Evolutionary conservation across 1,140 invertebrate species (phyloP), one percentile per base, ranked within the genome.

Genomic region (Drosophila sturtevanti): DNA sequence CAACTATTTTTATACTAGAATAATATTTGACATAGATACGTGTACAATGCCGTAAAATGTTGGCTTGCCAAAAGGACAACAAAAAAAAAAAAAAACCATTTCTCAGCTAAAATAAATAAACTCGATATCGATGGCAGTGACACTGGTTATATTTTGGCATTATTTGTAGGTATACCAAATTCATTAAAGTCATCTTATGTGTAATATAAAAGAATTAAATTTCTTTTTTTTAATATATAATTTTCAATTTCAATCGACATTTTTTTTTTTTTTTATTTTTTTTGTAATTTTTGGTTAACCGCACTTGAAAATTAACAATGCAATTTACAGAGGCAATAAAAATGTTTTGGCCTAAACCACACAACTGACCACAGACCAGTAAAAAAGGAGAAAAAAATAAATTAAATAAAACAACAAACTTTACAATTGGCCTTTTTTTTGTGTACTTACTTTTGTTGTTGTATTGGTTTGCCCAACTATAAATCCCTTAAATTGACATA

Each of bases 401-500:
- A 77, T 41, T 51, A 65, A 55, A 37, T 61, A 55, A 54, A 37
- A 9, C 37, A 22, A 62, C 27, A 48, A 77, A 21, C 24, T 70
- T 16, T 74, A 18, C 18, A 31, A 62, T 16, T 44, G 14, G 34
- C 27, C 21, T 72, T 60, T 73, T 58, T 31, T 54, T 48, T 9
- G 2, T 31, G 27, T 31, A 31, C 27, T 31, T 31, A 31, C 27
- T 2, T 9, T 22, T 21, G 9, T 37, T 59, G 3, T 72, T 59
- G 38, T 41, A 72, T 72, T 21, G 37, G 37, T 52, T 44, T 59
- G 48, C 38, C 54, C 38, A 27, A 24, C 61, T 52, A 38, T 56
- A 75, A 65, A 34, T 62, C 54, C 70, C 68, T 63, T 75, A 74
- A 79, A 65, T 79, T 69, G 61, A 79, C 69, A 79, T 51, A 79